Base-by-base conservation (phyloP, 1,140 invertebrate genomes). In the Physella acuta region DNA sequence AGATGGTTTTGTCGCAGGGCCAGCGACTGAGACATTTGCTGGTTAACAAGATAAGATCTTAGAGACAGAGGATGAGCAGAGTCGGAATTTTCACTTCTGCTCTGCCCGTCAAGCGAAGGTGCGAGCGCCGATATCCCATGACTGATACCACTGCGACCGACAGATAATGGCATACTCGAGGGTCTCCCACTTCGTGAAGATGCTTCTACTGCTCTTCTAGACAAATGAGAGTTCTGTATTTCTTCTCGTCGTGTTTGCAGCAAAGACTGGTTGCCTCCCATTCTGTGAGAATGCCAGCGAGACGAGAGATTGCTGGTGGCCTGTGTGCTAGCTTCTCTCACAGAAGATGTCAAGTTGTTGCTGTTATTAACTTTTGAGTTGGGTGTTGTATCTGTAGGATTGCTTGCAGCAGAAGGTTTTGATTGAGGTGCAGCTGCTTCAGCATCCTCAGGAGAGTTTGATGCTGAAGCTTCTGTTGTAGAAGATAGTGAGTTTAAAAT, bases 241-340 rank as follows among this genome's bases (percentile, higher is more conserved):
- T 64, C 62, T 4, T 64, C 62, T 20, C 62, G 62, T 37, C 62
- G 34, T 26, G 17, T 51, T 33, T 64, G 62, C 30, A 64, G 20
- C 1, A 64, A 28, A 8, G 62, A 52, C 24, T 64, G 62, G 34
- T 55, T 66, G n/a, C 64, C 64, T 37, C 64, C 64, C 53, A 66
- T 66, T 55, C 64, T 66, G 36, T 56, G 36, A 56, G 64, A 66
- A 30, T 37, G 53, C 51, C 62, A 52, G n/a, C 49, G 33, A 14
- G 64, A 66, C 24, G 52, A n/a, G 1, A 28, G 28, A 31, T n/a
- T 17, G 33, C 62, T 64, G 51, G 20, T 64, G 34, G 44, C 62
- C 34, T 64, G 62, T 31, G 62, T 64, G 20, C 62, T 53, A 1
- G 62, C 51, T 24, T 64, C 62, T 30, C 49, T 61, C 4, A 64